phyloP scores from a whole-genome alignment of 2,888 invertebrate species.

The Doris montereyensis region DNA sequence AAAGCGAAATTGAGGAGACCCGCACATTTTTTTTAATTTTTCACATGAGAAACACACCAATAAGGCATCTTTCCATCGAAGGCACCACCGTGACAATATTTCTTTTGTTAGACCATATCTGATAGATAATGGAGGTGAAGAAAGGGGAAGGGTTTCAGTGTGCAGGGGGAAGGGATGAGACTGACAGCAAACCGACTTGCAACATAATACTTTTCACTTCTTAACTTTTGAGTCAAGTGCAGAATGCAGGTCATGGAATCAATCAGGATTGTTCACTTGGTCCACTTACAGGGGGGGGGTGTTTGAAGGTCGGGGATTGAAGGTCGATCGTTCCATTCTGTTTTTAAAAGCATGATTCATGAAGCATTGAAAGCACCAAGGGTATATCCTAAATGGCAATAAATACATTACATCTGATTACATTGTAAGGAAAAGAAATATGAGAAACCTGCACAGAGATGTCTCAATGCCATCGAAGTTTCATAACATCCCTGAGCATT shows the following conservation, averaged over 20 bases:
- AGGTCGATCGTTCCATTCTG: neutral
- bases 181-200: no score
- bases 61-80: constrained; percentile 33
- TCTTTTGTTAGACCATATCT: neutral
- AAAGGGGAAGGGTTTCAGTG: neutral
- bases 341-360: neutral
- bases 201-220: no score
- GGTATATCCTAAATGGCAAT: constrained; percentile 21
- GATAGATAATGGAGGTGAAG: no score
- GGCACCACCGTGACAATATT: constrained; percentile 20
- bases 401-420: neutral
- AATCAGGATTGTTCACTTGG: no score
- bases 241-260: no score
- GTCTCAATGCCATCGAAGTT: no score
- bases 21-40: neutral
- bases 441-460: no score
- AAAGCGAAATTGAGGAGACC: neutral
- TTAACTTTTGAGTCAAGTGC: no score
- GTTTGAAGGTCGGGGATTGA: no score
- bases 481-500: no score
- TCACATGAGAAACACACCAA: neutral
- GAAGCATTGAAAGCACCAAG: constrained; percentile 40
- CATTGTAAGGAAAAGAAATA: no score
- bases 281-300: constrained; percentile 18
- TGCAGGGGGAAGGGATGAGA: no score